A percentile compares a stretch with the other conserved stretches of the same genome.
These are phyloP conservation scores for Amphiprion percula DNA, from an alignment of 2,113 vertebrate genomes.

Conservation along the genomic window DNA sequence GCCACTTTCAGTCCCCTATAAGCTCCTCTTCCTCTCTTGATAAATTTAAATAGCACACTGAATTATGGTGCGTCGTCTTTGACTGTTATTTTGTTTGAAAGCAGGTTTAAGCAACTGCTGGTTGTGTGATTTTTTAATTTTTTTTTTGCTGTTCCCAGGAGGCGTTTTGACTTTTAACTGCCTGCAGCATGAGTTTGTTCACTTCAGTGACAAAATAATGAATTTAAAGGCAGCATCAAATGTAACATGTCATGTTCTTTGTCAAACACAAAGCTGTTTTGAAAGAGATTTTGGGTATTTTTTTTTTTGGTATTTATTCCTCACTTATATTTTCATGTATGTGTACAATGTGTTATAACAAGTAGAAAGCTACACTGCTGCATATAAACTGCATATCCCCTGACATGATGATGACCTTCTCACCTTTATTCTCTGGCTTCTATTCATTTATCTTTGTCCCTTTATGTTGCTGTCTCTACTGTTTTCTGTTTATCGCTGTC, in stretches of 20 bases:
- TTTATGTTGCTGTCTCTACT: conserved; percentile 17
- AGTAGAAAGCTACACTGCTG: neutral
- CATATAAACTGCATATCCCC: neutral
- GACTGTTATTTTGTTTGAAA: neutral
- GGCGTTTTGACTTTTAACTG: neutral
- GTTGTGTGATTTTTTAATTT: no score
- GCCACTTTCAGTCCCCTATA: neutral
- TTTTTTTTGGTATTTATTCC: neutral
- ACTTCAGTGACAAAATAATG: neutral
- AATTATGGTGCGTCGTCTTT: neutral
- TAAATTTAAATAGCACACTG: neutral
- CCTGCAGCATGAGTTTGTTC: neutral
- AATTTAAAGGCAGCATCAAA: neutral
- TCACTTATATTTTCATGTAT: neutral
- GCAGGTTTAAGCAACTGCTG: no score
- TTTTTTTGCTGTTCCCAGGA: neutral
- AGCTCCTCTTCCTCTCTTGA: neutral
- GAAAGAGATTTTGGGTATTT: neutral
- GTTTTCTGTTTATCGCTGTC: neutral
- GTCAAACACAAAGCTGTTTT: neutral
- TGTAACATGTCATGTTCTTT: neutral
- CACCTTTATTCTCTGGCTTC: neutral
- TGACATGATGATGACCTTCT: conserved; percentile 12
- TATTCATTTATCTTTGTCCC: conserved; percentile 20
- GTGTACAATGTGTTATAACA: neutral